Evolutionary conservation across 30 jellyfish, hydroid and myxozoan genomes (phyloP).

Genomic region (Kudoa iwatai): DNA sequence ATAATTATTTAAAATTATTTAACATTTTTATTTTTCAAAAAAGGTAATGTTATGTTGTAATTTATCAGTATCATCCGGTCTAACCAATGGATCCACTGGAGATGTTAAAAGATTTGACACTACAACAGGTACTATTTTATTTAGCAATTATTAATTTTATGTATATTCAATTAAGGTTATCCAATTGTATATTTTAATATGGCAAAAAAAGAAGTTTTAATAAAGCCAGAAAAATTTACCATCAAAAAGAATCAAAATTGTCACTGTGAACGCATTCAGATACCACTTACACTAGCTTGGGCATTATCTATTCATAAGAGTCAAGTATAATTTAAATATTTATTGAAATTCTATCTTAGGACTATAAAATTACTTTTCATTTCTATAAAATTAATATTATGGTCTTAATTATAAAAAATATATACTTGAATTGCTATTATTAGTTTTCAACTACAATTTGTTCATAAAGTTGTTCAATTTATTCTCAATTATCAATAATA

Average conservation of each 20-base stretch:
- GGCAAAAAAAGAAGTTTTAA: constrained; percentile 7
- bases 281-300: constrained; percentile 52
- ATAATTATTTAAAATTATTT: background rate
- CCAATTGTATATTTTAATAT: constrained; percentile 16
- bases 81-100: constrained; percentile 63
- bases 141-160: too few relatives aligned
- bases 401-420: too few relatives aligned
- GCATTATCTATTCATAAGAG: constrained; percentile 66
- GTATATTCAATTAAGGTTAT: constrained; percentile 4
- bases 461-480: background rate
- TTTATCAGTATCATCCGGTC: constrained; percentile 16
- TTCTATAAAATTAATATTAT: too few relatives aligned
- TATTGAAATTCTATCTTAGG: background rate
- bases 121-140: too few relatives aligned
- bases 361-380: background rate
- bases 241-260: constrained; percentile 9
- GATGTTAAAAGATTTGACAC: constrained; percentile 12
- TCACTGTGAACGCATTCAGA: constrained; percentile 9
- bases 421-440: too few relatives aligned
- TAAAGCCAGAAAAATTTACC: constrained; percentile 16
- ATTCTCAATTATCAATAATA: background rate
- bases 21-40: background rate
- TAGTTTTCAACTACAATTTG: too few relatives aligned
- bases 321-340: constrained; percentile 10
- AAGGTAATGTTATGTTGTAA: constrained; percentile 57